Percentiles rank a stretch among this genome's conserved stretches.
These are phyloP conservation scores for Umimayanthus chanpuru DNA, from an alignment of 92 coral and sea anemone genomes.

Conservation along the genomic window DNA sequence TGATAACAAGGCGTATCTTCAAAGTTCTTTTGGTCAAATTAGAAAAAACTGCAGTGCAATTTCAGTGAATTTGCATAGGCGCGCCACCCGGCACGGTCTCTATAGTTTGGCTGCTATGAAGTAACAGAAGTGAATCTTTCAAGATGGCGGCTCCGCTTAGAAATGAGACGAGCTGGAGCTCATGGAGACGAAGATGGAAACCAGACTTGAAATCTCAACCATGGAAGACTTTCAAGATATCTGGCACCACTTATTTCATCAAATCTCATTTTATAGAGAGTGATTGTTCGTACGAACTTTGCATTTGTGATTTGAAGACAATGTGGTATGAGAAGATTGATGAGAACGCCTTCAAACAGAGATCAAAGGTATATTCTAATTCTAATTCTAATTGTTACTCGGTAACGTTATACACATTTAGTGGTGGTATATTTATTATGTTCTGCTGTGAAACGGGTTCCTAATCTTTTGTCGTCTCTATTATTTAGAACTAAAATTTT, in stretches of 20 bases:
- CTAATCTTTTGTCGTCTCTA: no score
- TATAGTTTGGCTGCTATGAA: conserved; percentile 13
- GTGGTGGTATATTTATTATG: conserved; percentile 56
- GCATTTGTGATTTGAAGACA: conserved; percentile 75
- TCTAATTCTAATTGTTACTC: no score
- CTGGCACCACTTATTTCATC: conserved; percentile 51
- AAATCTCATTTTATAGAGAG: conserved; percentile 76
- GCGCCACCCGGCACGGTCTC: neutral
- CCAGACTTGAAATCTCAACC: conserved; percentile 80
- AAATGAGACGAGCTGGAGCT: conserved; percentile 57
- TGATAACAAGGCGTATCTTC: no score
- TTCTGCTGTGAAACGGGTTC: neutral
- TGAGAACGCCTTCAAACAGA: conserved; percentile 57
- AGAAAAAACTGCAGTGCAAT: no score
- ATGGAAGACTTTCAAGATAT: conserved; percentile 78
- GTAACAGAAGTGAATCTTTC: neutral
- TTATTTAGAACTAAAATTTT: neutral
- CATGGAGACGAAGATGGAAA: conserved; percentile 71
- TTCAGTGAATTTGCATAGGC: no score
- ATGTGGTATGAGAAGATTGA: conserved; percentile 80
- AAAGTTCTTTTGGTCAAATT: no score
- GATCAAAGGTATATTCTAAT: conserved; percentile 93
- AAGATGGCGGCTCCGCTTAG: conserved; percentile 66
- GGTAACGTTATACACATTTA: no score
- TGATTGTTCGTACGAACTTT: conserved; percentile 76